Percentiles rank a stretch among this genome's conserved stretches.
Conservation (phyloP, 2,113 vertebrate species). For the Anguilla japonica region DNA sequence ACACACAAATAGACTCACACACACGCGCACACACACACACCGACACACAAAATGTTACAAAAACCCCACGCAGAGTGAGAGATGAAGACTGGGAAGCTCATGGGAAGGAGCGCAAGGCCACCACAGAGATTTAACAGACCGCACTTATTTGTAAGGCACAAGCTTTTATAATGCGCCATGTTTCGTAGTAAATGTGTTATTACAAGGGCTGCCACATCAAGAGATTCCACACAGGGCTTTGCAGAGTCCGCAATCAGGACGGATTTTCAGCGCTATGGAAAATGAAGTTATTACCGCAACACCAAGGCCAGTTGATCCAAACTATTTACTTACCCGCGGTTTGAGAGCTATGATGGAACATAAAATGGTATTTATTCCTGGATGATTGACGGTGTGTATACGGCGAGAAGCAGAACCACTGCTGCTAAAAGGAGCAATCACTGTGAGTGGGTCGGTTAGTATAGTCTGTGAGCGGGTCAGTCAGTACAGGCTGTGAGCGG, state of each 20-base stretch:
- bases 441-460: no score
- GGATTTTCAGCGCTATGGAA: neutral
- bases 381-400: no score
- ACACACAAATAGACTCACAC: no score
- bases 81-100: neutral
- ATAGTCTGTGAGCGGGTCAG: no score
- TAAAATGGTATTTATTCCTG: no score
- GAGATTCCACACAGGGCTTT: neutral
- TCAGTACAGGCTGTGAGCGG: no score
- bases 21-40: no score
- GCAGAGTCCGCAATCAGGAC: neutral
- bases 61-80: neutral
- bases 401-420: no score
- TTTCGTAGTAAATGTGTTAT: neutral
- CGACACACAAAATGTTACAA: slow-evolving; percentile 19
- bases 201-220: neutral
- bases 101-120: neutral
- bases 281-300: neutral
- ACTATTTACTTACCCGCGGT: no score
- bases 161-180: neutral
- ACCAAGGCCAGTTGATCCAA: no score
- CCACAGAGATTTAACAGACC: neutral
- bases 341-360: no score
- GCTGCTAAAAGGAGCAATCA: no score
- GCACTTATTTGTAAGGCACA: neutral